These are phyloP conservation scores for Tamias sibiricus DNA, from an alignment of 2,113 vertebrate species.

Conservation along the genomic window DNA sequence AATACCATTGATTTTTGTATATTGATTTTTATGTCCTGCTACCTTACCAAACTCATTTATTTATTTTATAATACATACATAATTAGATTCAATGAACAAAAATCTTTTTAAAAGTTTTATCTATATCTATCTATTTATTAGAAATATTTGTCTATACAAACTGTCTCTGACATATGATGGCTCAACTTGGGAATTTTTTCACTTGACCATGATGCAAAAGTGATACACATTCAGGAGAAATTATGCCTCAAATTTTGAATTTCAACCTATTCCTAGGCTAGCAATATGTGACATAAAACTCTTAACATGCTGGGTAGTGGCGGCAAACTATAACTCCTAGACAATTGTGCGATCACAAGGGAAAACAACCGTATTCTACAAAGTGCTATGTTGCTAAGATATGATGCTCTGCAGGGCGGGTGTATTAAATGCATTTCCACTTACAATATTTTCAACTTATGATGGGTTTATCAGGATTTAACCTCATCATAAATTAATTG, in stretches of 20 bases:
- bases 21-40: not conserved
- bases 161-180: not conserved
- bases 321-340: not conserved
- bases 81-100: not conserved
- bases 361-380: not conserved
- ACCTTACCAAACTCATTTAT: not conserved
- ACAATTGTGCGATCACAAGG: not conserved
- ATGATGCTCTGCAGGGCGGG: not conserved
- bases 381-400: not conserved
- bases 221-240: not conserved
- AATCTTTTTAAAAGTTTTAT: not conserved
- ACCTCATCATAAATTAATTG: not conserved
- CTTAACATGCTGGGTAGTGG: not conserved
- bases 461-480: not conserved
- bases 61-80: not conserved
- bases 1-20: not conserved
- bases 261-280: not conserved
- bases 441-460: not conserved
- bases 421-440: not conserved
- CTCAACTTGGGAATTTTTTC: not conserved
- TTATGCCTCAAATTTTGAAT: not conserved
- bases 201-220: not conserved
- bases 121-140: not conserved
- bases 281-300: not conserved
- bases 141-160: not conserved